Evolutionary conservation across 2,113 vertebrate species (phyloP), one percentile per base, ranked within the genome.

Genomic region (Sinocyclocheilus anshuiensis): DNA sequence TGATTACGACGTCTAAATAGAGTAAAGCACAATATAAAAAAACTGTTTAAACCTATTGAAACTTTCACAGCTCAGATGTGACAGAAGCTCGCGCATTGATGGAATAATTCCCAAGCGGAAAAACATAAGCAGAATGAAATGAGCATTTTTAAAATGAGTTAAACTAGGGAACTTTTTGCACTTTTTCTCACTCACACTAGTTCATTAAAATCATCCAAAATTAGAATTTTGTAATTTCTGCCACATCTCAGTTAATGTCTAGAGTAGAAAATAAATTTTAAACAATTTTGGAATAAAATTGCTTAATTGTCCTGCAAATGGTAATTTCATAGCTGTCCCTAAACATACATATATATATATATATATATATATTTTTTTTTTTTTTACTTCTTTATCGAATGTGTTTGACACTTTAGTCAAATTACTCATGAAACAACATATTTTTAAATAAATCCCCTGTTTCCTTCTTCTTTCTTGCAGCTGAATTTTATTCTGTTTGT

Each of bases 401-500:
- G 6, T 39, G 10, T 63, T 24, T 12, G 0, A 65, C 24, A 2
- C 24, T 26, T 65, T 29, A 29, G 24, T 67, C 63, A 29, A 67
- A 65, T 45, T 0, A 57, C 29, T 45, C n/a, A 48, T 33, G 8
- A 29, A 65, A 78, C 20, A 9, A 33, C 33, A 5, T 29, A 50
- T 11, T 53, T 65, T 12, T 24, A 7, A 24, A 20, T 75, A 1
- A 78, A 79, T 16, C 53, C 22, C 2, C 36, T 15, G 5, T 59
- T 24, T 48, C 11, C 6, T 84, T 42, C 50, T 75, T 91, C 80
- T 94, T 39, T 92, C 83, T 95, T 95, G 50, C 94, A 98, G 97
- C 92, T 98, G 83, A 98, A 98, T 93, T 97, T 97, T 81, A 83
- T 97, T 90, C 86, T 97, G 87, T 97, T 98, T 90, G 94, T 97